These are phyloP conservation scores for Spinibarbus caldwelli DNA, from an alignment of 2,797 vertebrate species.

Conservation along the genomic window DNA sequence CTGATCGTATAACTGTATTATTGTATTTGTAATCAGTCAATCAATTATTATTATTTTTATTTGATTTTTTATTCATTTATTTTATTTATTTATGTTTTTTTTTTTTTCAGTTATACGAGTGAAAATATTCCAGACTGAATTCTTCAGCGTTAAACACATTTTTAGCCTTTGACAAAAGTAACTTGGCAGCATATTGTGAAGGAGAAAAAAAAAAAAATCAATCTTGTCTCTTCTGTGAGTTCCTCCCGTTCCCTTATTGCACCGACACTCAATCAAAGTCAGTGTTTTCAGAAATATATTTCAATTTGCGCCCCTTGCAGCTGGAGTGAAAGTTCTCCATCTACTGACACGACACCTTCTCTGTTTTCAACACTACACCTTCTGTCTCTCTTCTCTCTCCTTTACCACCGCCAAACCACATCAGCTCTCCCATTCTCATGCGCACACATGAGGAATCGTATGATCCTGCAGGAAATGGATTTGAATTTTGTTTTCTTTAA, in stretches of 20 bases:
- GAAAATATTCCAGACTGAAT: not conserved
- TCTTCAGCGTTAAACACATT: not conserved
- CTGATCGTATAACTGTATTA: too few relatives aligned
- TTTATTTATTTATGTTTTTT: not conserved
- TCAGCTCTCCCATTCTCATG: constrained; percentile 62
- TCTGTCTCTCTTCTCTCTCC: constrained; percentile 25
- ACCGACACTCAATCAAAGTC: constrained; percentile 10
- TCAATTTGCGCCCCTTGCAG: constrained; percentile 51
- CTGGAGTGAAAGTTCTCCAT: constrained; percentile 50
- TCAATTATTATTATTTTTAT: not conserved
- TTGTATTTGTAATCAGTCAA: too few relatives aligned
- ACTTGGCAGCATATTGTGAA: not conserved
- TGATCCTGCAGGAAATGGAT: constrained; percentile 67
- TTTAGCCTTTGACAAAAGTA: not conserved
- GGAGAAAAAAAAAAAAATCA: not conserved
- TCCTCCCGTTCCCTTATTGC: not conserved
- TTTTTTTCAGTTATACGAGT: not conserved
- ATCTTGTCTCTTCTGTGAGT: constrained; percentile 13
- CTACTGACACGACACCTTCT: constrained; percentile 54
- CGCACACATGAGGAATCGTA: constrained; percentile 62
- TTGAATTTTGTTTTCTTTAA: constrained; percentile 65
- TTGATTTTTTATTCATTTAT: not conserved
- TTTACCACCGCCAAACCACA: constrained; percentile 28
- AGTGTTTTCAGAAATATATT: constrained; percentile 38
- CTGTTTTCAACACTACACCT: constrained; percentile 44